phyloP scores from a whole-genome alignment of 2,888 invertebrate species.

The Synanthedon vespiformis region DNA sequence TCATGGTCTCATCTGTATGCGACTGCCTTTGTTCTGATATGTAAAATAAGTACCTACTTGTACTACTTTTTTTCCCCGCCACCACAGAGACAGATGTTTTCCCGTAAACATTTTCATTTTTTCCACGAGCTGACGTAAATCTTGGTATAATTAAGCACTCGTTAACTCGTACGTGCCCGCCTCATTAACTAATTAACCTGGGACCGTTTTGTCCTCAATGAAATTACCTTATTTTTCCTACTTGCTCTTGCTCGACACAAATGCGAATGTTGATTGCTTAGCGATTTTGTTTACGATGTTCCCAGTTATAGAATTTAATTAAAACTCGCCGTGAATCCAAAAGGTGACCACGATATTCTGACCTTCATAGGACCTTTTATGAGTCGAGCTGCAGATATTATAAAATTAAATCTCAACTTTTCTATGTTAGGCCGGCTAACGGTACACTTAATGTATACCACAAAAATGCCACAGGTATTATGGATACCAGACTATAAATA shows the following conservation, averaged over 20 bases:
- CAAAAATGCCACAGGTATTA: too few relatives aligned
- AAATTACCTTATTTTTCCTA: not conserved
- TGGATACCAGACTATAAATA: too few relatives aligned
- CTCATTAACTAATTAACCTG: slow-evolving; percentile 36
- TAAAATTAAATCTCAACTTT: too few relatives aligned
- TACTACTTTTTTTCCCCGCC: not conserved
- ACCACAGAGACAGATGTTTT: not conserved
- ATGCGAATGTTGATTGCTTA: not conserved
- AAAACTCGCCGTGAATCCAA: too few relatives aligned
- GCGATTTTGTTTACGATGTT: not conserved
- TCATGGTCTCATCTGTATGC: too few relatives aligned
- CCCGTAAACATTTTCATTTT: not conserved
- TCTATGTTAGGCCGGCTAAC: too few relatives aligned
- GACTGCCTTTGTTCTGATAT: too few relatives aligned
- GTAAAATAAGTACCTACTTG: too few relatives aligned
- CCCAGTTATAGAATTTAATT: not conserved
- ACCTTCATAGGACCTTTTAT: too few relatives aligned
- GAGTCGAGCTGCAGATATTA: too few relatives aligned
- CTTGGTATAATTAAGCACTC: slow-evolving; percentile 35
- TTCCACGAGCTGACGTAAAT: slow-evolving; percentile 17
- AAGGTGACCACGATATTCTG: too few relatives aligned
- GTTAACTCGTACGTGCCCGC: slow-evolving; percentile 34
- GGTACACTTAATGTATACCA: too few relatives aligned
- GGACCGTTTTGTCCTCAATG: not conserved
- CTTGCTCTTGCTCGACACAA: not conserved